Evolutionary conservation across 2,888 invertebrate genomes (phyloP), one percentile per base, ranked within the genome.

Genomic region (Synergus itoensis): DNA sequence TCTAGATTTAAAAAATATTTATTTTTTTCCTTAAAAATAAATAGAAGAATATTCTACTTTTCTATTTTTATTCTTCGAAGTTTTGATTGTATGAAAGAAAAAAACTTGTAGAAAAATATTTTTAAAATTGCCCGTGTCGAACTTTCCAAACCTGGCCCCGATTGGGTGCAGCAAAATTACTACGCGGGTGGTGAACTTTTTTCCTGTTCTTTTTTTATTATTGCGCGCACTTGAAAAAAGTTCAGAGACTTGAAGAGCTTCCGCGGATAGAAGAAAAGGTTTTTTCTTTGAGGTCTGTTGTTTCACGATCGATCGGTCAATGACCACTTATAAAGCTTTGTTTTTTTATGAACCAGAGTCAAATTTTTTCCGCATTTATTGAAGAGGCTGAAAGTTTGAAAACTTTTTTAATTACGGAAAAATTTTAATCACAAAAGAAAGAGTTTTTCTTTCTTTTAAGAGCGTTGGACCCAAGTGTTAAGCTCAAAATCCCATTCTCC

Each of bases 241-340:
- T 73, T 73, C 1, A 73, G 48, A 40, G 36, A 73, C 28, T 40
- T 69, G 21, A 73, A 73, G 73, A 73, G 53, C 12, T 53, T 36
- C 45, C 28, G 9, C 48, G 28, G 53, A n/a, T 14, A 40, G 36
- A 69, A 48, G 16, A 73, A 73, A 48, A n/a, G 48, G 45, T 48
- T 48, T 69, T 69, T 69, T 36, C 69, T 28, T 45, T 12, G 43
- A 7, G n/a, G 36, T 73, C 53, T 73, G 36, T 73, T 73, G 53
- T 73, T 73, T 40, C 28, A 53, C 36, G 73, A 53, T 73, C 73
- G 28, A 53, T 73, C 36, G 36, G n/a, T 53, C 53, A 73, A 73
- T 36, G 36, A 45, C n/a, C 36, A 36, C 36, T 53, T 40, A 8
- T 41, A 11, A n/a, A 73, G 11, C 28, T 73, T 73, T 53, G 12